Evolutionary conservation across 2,797 vertebrate genomes (phyloP).

Genomic region (Coreius guichenoti): DNA sequence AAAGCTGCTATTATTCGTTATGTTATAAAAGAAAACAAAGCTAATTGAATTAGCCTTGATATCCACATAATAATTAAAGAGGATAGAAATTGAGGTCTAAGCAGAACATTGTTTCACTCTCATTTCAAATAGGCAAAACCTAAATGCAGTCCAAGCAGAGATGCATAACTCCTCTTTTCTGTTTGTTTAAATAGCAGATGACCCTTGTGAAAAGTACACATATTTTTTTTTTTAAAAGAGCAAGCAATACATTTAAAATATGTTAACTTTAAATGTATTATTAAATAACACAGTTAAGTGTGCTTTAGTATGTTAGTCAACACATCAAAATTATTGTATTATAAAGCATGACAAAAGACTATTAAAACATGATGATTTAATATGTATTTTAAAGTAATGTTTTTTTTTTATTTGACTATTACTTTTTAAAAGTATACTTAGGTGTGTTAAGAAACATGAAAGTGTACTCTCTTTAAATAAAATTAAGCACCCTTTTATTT

Average conservation of each 20-base stretch:
- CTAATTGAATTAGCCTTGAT: conserved; percentile 75
- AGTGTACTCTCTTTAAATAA: not conserved
- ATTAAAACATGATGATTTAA: not conserved
- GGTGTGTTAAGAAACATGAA: too few relatives aligned
- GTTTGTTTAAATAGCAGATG: conserved; percentile 48
- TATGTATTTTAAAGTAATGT: not conserved
- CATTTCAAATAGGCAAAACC: not conserved
- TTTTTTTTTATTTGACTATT: too few relatives aligned
- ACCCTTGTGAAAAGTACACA: not conserved
- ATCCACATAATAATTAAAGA: conserved; percentile 69
- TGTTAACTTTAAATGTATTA: not conserved
- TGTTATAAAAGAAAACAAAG: conserved; percentile 71
- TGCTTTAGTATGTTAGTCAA: not conserved
- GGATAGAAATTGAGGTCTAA: conserved; percentile 67
- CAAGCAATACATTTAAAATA: not conserved
- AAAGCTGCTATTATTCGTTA: conserved; percentile 74
- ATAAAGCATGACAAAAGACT: not conserved
- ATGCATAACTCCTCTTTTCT: conserved; percentile 15
- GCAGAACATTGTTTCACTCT: conserved; percentile 20
- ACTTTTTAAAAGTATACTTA: too few relatives aligned
- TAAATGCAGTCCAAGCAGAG: conserved; percentile 3
- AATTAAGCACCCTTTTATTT: not conserved
- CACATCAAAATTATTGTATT: not conserved
- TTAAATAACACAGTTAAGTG: not conserved
- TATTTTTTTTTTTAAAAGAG: not conserved